Percentiles rank a stretch among this genome's conserved stretches.
These are phyloP conservation scores for Tupaia chinensis DNA, from an alignment of 2,113 vertebrate genomes.

Conservation along the genomic window DNA sequence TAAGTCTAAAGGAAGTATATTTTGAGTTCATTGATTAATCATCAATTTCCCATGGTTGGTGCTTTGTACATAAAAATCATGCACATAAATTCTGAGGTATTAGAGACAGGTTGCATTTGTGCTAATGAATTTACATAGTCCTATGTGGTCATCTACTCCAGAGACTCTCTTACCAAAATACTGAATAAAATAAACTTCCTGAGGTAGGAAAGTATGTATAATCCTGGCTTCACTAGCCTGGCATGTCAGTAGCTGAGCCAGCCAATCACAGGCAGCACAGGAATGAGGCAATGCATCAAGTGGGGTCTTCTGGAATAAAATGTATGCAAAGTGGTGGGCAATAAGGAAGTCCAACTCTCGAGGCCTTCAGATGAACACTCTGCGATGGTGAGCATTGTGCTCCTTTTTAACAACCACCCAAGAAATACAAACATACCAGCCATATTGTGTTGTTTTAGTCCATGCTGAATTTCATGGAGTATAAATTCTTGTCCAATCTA, in stretches of 20 bases:
- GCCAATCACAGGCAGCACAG: neutral
- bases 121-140: neutral
- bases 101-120: neutral
- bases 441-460: constrained; percentile 80
- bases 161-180: neutral
- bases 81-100: neutral
- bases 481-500: constrained; percentile 86
- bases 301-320: neutral
- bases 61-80: neutral
- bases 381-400: rapidly evolving
- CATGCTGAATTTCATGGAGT: constrained; percentile 75
- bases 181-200: constrained; percentile 13
- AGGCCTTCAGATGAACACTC: neutral
- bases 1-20: neutral
- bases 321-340: neutral
- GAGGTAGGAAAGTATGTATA: neutral
- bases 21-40: neutral
- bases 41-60: neutral
- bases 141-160: neutral
- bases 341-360: neutral
- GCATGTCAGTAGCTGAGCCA: neutral
- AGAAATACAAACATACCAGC: constrained; percentile 65
- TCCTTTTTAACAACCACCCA: constrained; percentile 47
- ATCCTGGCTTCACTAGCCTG: neutral
- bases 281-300: neutral